phyloP scores from a whole-genome alignment of 2,888 invertebrate genomes.

The Agrochola lychnidis region DNA sequence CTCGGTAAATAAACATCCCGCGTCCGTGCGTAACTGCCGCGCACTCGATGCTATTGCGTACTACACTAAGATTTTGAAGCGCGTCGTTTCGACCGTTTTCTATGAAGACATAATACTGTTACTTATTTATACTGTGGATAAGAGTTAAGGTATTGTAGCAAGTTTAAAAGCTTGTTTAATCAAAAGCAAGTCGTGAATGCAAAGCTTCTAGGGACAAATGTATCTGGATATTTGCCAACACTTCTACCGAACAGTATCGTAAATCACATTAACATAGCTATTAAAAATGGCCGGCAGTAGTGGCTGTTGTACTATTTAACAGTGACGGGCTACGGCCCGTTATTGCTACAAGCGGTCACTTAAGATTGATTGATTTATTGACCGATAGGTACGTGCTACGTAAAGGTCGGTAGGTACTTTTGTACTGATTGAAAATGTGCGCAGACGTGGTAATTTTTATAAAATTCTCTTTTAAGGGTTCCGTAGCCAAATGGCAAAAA shows the following conservation, averaged over 20 bases:
- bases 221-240: conserved; percentile 50
- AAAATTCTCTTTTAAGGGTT: no score
- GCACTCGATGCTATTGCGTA: no score
- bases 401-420: neutral
- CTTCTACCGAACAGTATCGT: conserved; percentile 26
- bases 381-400: neutral
- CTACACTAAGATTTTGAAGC: no score
- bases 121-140: neutral
- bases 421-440: neutral
- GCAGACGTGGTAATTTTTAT: no score
- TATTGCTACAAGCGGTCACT: conserved; percentile 24
- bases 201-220: conserved; percentile 12
- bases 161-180: neutral
- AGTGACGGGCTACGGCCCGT: neutral
- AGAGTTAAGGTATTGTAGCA: neutral
- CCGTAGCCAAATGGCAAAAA: no score
- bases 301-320: conserved; percentile 17
- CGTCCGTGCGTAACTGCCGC: no score
- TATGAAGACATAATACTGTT: no score
- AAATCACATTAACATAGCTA: conserved; percentile 56
- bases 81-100: no score
- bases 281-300: conserved; percentile 38
- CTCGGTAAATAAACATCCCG: no score
- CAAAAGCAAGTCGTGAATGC: neutral
- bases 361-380: conserved; percentile 35